These are phyloP conservation scores for Muntiacus muntjak DNA, from an alignment of 2,113 vertebrate genomes.

Conservation along the genomic window DNA sequence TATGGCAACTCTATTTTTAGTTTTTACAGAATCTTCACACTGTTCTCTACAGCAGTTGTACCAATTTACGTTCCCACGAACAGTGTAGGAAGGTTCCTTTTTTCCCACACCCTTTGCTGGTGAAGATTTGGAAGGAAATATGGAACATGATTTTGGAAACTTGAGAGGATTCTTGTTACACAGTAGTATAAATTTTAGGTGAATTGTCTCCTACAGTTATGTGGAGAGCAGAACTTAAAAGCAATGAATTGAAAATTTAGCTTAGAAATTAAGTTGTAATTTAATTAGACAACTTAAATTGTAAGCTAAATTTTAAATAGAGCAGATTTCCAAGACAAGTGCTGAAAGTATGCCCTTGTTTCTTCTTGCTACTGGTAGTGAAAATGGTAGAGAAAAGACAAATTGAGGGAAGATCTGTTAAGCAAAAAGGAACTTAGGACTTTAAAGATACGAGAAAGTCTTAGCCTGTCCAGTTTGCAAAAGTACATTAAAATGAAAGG, in stretches of 20 bases:
- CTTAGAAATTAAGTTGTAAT: not conserved
- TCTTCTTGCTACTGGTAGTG: not conserved
- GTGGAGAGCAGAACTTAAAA: not conserved
- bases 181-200: not conserved
- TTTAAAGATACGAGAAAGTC: not conserved
- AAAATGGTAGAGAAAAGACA: not conserved
- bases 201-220: not conserved
- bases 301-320: not conserved
- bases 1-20: not conserved
- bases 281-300: not conserved
- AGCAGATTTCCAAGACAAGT: not conserved
- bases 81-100: not conserved
- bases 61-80: not conserved
- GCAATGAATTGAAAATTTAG: not conserved
- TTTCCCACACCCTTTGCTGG: not conserved
- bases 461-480: not conserved
- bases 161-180: not conserved
- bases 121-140: not conserved
- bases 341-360: not conserved
- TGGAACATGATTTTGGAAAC: not conserved
- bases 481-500: not conserved
- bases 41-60: not conserved
- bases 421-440: not conserved
- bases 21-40: not conserved
- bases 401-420: conserved; percentile 1